These are phyloP conservation scores for Malachius bipustulatus DNA, from an alignment of 2,888 invertebrate genomes.

Conservation along the genomic window DNA sequence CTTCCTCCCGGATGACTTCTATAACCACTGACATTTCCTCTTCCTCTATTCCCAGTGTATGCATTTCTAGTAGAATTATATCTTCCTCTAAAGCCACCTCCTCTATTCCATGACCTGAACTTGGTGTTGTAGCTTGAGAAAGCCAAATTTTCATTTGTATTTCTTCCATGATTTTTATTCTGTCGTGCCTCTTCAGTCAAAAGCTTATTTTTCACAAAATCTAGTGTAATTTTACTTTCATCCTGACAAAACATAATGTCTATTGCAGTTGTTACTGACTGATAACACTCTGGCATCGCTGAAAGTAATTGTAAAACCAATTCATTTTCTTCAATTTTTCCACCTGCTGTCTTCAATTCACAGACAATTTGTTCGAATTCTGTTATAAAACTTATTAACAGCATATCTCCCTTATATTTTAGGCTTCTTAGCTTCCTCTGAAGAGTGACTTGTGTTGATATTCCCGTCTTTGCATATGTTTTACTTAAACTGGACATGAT, in stretches of 20 bases:
- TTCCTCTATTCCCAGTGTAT: constrained; percentile 2
- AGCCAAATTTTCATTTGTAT: too few relatives aligned
- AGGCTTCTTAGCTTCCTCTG: constrained; percentile 11
- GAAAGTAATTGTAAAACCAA: constrained; percentile 10
- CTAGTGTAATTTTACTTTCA: too few relatives aligned
- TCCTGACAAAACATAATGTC: constrained; percentile 11
- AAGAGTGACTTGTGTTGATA: constrained; percentile 10
- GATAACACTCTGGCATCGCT: constrained; percentile 13
- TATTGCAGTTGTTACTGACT: constrained; percentile 12
- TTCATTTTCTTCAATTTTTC: constrained; percentile 11
- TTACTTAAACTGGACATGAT: constrained; percentile 9
- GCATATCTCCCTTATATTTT: constrained; percentile 6
- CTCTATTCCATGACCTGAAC: too few relatives aligned
- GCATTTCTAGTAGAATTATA: too few relatives aligned
- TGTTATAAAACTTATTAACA: constrained; percentile 8
- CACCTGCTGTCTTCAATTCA: constrained; percentile 11
- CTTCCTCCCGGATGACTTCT: constrained; percentile 3
- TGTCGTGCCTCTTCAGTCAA: constrained; percentile 11
- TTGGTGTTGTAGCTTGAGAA: too few relatives aligned
- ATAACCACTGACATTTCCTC: background rate
- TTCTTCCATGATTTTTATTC: background rate
- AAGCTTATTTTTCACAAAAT: too few relatives aligned
- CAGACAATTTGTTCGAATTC: constrained; percentile 13
- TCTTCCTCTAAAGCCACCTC: too few relatives aligned
- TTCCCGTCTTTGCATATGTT: constrained; percentile 10